A percentile compares a stretch with the other conserved stretches of the same genome.
Conservation (phyloP, 2,797 vertebrate genomes). For the Takifugu ocellatus region DNA sequence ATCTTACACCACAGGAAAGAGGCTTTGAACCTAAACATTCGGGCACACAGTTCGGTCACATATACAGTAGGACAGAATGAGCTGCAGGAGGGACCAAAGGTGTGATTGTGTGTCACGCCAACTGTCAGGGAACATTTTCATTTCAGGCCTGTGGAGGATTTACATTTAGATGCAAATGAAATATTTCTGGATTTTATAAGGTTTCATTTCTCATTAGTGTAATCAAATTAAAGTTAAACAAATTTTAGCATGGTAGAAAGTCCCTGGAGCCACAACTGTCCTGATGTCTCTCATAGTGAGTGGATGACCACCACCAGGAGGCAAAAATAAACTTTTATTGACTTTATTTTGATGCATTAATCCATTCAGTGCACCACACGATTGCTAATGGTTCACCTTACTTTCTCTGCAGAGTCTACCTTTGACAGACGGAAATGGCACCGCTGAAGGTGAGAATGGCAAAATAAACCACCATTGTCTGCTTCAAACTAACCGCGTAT, state of each 20-base stretch:
- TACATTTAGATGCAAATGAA: too few relatives aligned
- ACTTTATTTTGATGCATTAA: not conserved
- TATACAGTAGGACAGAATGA: conserved; percentile 24
- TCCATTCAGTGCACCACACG: not conserved
- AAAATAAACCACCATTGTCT: not conserved
- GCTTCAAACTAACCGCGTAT: too few relatives aligned
- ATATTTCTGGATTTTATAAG: too few relatives aligned
- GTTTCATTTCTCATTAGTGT: too few relatives aligned
- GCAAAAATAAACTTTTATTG: not conserved
- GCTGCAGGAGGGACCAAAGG: conserved; percentile 27
- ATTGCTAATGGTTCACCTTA: not conserved
- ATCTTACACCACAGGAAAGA: conserved; percentile 69
- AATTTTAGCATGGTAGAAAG: not conserved
- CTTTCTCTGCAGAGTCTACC: conserved; percentile 67
- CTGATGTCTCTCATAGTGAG: not conserved
- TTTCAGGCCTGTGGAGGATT: too few relatives aligned
- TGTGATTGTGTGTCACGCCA: not conserved
- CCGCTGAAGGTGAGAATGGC: conserved; percentile 71
- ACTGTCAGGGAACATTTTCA: not conserved
- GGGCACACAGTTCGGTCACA: conserved; percentile 38
- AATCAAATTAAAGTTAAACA: not conserved
- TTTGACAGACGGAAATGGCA: conserved; percentile 54
- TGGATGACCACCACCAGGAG: not conserved
- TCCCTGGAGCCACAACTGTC: not conserved
- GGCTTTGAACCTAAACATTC: conserved; percentile 66